Evolutionary conservation across 2,113 vertebrate genomes (phyloP), one percentile per base, ranked within the genome.

Genomic region (Xiphophorus couchianus): DNA sequence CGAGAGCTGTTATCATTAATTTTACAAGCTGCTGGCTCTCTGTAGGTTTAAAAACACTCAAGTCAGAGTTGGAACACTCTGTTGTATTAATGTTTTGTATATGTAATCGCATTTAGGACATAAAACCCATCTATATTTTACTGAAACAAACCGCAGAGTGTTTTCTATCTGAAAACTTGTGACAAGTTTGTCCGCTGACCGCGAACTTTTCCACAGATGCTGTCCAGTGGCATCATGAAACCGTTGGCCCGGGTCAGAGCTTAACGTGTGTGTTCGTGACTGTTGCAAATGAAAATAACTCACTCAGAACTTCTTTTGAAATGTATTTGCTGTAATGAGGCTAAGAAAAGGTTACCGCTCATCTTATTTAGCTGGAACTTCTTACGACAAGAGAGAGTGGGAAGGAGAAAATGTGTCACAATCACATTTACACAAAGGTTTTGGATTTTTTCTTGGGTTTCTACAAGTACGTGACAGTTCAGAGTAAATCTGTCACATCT

Each of bases 61-160:
- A 58, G 51, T 58, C 70, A 66, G 25, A 51, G 48, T n/a, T 22
- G 15, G 30, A 27, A 66, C 6, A n/a, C 8, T 22, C 12, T 62
- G 30, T 19, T 62, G 17, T 33, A 25, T 22, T 19, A 22, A 33
- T 19, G 27, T 74, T 61, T 62, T 19, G 22, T 31, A 11, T 13
- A 5, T 61, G 17, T 27, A 6, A 35, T 66, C 44, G 2, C 48
- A 51, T 0, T 51, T 35, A 7, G 39, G 33, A 65, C 22, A 22
- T 35, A 25, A 12, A 65, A 65, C 37, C 30, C 11, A 69, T 77
- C 19, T 35, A 62, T 72, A 37, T 69, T 69, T 77, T 31, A 62
- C 0, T 8, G 31, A 2, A 62, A 2, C 62, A 22, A 58, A n/a
- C 51, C 5, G 0, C 51, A 54, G 51, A 54, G 22, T 1, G 15